Conservation (phyloP, 2,797 vertebrate genomes). For the Enoplosus armatus region DNA sequence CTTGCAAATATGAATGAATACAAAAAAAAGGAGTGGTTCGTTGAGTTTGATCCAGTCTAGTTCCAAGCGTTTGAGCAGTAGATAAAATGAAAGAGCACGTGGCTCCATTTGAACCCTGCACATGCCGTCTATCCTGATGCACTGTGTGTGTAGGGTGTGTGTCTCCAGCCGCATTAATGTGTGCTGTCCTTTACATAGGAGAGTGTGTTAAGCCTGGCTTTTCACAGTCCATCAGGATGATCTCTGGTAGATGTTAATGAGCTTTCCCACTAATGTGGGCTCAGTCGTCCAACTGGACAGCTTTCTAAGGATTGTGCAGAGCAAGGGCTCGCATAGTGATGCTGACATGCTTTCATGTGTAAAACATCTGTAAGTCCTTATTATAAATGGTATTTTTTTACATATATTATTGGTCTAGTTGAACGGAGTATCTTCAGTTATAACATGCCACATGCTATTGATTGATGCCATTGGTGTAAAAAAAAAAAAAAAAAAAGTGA, state of each 20-base stretch:
- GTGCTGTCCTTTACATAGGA: slow-evolving; percentile 59
- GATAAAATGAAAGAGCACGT: slow-evolving; percentile 8
- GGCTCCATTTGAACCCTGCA: slow-evolving; percentile 21
- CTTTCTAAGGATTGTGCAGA: slow-evolving; percentile 74
- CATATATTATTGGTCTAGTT: neutral
- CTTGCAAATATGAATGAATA: neutral
- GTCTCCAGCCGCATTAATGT: slow-evolving; percentile 56
- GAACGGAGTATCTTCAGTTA: neutral
- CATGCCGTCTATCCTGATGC: slow-evolving; percentile 33
- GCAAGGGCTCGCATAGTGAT: slow-evolving; percentile 31
- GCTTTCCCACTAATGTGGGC: slow-evolving; percentile 76
- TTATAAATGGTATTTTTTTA: slow-evolving; percentile 11
- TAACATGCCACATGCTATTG: neutral
- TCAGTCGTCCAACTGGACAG: slow-evolving; percentile 73
- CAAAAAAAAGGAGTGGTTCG: neutral
- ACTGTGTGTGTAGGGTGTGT: slow-evolving; percentile 29
- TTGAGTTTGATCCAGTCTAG: neutral
- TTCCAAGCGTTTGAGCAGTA: neutral
- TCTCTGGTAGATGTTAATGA: slow-evolving; percentile 78
- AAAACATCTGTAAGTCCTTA: slow-evolving; percentile 37
- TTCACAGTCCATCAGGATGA: slow-evolving; percentile 81
- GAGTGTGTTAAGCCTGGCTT: slow-evolving; percentile 80
- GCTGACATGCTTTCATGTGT: slow-evolving; percentile 34
- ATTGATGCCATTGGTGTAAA: neutral
- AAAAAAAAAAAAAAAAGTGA: neutral